phyloP scores from a whole-genome alignment of 2,113 vertebrate species.

The Hyaena hyaena region DNA sequence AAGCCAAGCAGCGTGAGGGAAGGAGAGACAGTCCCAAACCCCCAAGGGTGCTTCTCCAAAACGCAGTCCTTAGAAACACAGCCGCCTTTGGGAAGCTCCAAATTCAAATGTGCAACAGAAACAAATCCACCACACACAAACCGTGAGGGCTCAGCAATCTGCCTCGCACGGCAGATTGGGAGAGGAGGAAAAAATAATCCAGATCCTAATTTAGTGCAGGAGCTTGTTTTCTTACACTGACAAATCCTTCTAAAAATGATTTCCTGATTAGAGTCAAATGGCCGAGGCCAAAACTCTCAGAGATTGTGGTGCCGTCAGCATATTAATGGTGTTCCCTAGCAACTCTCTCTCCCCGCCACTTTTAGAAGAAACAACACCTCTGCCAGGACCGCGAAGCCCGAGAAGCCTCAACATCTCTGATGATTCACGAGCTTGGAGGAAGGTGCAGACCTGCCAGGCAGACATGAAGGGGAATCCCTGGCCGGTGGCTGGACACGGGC shows the following conservation, averaged over 20 bases:
- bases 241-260: slow-evolving; percentile 84
- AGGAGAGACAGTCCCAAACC: not conserved
- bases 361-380: slow-evolving; percentile 76
- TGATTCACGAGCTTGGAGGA: slow-evolving; percentile 34
- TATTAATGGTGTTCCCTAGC: slow-evolving; percentile 87
- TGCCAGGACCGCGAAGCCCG: slow-evolving; percentile 71
- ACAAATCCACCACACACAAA: not conserved
- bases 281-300: slow-evolving; percentile 83
- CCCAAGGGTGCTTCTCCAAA: not conserved
- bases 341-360: slow-evolving; percentile 84
- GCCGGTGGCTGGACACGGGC: not conserved
- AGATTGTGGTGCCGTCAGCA: slow-evolving; percentile 83
- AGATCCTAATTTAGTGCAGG: slow-evolving; percentile 81
- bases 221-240: slow-evolving; percentile 77
- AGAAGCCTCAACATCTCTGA: slow-evolving; percentile 59
- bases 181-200: slow-evolving; percentile 63
- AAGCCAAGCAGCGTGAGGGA: not conserved
- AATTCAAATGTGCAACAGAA: slow-evolving; percentile 43
- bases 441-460: not conserved
- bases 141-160: slow-evolving; percentile 8
- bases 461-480: not conserved
- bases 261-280: slow-evolving; percentile 86
- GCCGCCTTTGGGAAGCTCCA: not conserved
- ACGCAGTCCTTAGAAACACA: not conserved
- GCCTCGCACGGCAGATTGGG: not conserved